Evolutionary conservation across 2,888 invertebrate genomes (phyloP).

Genomic region (Xanthia togata): DNA sequence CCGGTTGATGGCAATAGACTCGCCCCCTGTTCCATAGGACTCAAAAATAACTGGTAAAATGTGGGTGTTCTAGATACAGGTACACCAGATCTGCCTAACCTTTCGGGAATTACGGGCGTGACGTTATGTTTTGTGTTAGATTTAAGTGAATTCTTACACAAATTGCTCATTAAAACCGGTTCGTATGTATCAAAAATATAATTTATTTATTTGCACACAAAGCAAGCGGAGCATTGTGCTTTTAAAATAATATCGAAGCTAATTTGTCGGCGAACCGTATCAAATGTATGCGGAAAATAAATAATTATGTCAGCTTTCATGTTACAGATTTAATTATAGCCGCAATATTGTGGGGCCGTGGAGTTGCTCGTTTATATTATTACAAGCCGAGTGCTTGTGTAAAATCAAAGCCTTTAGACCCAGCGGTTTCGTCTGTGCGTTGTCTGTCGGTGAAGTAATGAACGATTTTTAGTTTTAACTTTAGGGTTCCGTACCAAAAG

Average conservation of each 20-base stretch:
- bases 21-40: no score
- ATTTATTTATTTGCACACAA: conserved; percentile 41
- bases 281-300: conserved; percentile 48
- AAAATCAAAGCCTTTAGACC: not conserved
- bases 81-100: no score
- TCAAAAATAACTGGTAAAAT: no score
- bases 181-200: conserved; percentile 18
- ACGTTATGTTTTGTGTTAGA: no score
- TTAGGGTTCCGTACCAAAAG: no score
- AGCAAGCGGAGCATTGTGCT: conserved; percentile 39
- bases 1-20: no score
- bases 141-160: not conserved
- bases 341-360: conserved; percentile 10
- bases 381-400: no score
- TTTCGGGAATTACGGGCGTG: no score
- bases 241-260: conserved; percentile 50
- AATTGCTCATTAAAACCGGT: not conserved
- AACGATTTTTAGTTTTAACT: no score
- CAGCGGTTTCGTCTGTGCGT: no score
- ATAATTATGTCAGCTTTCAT: conserved; percentile 43
- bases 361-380: not conserved
- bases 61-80: no score
- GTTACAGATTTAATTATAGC: conserved; percentile 44
- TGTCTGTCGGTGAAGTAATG: no score
- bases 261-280: conserved; percentile 42